Evolutionary conservation across 2,888 invertebrate genomes (phyloP).

Genomic region (Icerya purchasi): DNA sequence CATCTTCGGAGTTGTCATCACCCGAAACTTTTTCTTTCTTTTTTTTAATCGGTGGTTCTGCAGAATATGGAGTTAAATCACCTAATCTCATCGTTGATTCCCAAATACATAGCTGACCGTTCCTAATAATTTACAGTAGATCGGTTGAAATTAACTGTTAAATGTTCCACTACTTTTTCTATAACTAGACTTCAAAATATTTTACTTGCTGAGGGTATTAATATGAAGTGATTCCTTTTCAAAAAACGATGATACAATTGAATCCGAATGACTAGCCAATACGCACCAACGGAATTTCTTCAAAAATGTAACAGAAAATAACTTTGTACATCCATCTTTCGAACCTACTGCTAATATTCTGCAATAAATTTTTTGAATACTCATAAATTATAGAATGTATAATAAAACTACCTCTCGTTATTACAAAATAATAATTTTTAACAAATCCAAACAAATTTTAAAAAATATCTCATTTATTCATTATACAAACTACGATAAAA

Average conservation of each 20-base stretch:
- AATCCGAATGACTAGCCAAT: constrained; percentile 65
- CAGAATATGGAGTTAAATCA: constrained; percentile 30
- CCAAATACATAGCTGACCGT: constrained; percentile 72
- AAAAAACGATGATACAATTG: constrained; percentile 70
- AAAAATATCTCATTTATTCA: too few species aligned
- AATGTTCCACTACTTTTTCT: too few species aligned
- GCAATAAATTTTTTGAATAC: constrained; percentile 13
- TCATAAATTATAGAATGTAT: too few species aligned
- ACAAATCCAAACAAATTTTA: too few species aligned
- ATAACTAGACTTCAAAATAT: too few species aligned
- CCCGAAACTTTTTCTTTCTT: constrained; percentile 14
- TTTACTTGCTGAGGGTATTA: constrained; percentile 42
- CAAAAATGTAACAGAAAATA: constrained; percentile 54
- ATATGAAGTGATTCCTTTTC: constrained; percentile 66
- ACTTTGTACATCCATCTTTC: constrained; percentile 62
- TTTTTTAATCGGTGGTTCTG: constrained; percentile 32
- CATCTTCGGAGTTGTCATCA: constrained; percentile 24
- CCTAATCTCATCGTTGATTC: constrained; percentile 56
- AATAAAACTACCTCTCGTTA: too few species aligned
- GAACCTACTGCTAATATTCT: constrained; percentile 69
- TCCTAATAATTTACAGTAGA: too few species aligned
- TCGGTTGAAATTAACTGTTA: too few species aligned
- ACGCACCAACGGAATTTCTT: constrained; percentile 53
- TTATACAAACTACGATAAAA: too few species aligned
- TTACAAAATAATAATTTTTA: too few species aligned